These are phyloP conservation scores for Hozukius guyotensis DNA, from an alignment of 2,797 vertebrate species.

Conservation along the genomic window DNA sequence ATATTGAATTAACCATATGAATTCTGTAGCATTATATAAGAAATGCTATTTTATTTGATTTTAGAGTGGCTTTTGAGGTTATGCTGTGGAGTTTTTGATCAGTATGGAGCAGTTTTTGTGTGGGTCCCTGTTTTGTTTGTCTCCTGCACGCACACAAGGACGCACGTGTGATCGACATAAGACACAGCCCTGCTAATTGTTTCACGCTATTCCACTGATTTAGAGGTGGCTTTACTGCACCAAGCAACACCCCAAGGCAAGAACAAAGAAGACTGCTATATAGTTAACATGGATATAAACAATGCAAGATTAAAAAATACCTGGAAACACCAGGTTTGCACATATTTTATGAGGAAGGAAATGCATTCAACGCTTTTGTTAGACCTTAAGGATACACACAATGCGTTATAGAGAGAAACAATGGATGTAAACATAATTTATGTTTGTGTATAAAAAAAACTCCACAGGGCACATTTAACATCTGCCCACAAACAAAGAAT, in stretches of 20 bases:
- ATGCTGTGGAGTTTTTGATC: neutral
- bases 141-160: neutral
- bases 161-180: neutral
- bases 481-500: neutral
- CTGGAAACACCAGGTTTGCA: neutral
- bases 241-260: too few species aligned
- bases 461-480: neutral
- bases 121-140: neutral
- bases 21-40: neutral
- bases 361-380: neutral
- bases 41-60: neutral
- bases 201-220: neutral
- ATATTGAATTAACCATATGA: neutral
- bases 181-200: neutral
- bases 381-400: neutral
- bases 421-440: neutral
- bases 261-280: neutral
- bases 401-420: neutral
- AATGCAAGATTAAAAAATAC: neutral
- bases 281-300: neutral
- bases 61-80: neutral
- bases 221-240: neutral
- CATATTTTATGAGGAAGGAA: neutral
- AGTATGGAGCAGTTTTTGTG: neutral
- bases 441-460: neutral